A percentile compares a stretch with the other conserved stretches of the same genome.
These are phyloP conservation scores for Ophion slaviceki DNA, from an alignment of 2,888 invertebrate species.

Conservation along the genomic window DNA sequence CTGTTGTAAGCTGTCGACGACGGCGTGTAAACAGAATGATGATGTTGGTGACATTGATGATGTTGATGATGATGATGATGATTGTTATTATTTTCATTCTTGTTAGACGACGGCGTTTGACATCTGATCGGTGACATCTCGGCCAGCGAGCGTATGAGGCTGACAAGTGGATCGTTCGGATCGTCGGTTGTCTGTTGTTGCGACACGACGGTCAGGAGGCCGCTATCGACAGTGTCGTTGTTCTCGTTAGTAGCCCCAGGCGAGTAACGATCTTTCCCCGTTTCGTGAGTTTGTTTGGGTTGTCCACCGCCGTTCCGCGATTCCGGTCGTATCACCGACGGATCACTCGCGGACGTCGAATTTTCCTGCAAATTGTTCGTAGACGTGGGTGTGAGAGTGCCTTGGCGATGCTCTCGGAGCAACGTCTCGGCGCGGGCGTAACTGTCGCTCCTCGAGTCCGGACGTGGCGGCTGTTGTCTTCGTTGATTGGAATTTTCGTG, in stretches of 20 bases:
- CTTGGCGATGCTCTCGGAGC: conserved; percentile 76
- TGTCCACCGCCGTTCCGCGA: conserved; percentile 65
- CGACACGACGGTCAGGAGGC: conserved; percentile 75
- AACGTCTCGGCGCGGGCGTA: conserved; percentile 79
- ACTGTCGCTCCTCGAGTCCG: conserved; percentile 80
- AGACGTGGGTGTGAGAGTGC: conserved; percentile 18
- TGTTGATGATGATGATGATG: conserved; percentile 63
- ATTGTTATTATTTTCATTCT: conserved; percentile 70
- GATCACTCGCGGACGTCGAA: conserved; percentile 19
- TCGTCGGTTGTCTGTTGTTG: conserved; percentile 68
- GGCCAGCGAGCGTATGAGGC: conserved; percentile 80
- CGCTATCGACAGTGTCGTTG: conserved; percentile 74
- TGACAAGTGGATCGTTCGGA: conserved; percentile 78
- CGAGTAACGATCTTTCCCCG: conserved; percentile 67
- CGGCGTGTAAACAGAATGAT: conserved; percentile 53
- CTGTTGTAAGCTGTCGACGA: conserved; percentile 61
- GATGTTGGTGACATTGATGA: conserved; percentile 63
- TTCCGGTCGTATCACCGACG: conserved; percentile 63
- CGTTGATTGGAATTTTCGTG: conserved; percentile 64
- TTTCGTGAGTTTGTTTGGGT: conserved; percentile 26
- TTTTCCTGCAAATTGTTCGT: conserved; percentile 52
- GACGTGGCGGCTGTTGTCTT: conserved; percentile 75
- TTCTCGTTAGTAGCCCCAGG: conserved; percentile 53
- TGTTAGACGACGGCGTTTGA: conserved; percentile 74
- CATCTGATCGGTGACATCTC: conserved; percentile 78